phyloP scores from a whole-genome alignment of 2,888 invertebrate genomes.

The Tipula lateralis region DNA sequence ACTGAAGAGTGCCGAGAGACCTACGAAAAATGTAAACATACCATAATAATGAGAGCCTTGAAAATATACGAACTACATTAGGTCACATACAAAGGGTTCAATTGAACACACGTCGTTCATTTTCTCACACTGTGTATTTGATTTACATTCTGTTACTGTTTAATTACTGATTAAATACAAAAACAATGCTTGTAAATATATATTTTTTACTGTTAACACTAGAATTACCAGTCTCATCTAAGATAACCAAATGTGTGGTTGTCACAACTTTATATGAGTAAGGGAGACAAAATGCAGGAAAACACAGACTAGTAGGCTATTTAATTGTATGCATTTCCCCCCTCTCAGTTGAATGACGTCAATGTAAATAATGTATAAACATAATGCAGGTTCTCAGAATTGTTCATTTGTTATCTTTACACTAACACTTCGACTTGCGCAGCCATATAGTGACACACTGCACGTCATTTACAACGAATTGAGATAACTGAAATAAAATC shows the following conservation, averaged over 20 bases:
- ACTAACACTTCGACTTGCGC: no score
- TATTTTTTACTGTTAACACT: not conserved
- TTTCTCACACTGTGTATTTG: not conserved
- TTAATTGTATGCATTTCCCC: no score
- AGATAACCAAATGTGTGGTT: not conserved
- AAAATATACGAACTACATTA: not conserved
- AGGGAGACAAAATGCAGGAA: no score
- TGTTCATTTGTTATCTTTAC: no score
- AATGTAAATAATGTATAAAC: no score
- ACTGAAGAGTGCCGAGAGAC: not conserved
- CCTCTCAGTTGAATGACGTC: no score
- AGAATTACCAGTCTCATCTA: not conserved
- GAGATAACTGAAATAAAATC: no score
- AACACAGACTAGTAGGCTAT: no score
- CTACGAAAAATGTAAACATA: not conserved
- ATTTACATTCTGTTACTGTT: not conserved
- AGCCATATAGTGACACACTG: no score
- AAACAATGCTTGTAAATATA: not conserved
- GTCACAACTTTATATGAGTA: no score
- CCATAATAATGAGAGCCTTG: not conserved
- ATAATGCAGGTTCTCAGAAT: no score
- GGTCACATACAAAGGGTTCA: not conserved
- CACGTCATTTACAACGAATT: no score
- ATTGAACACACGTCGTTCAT: not conserved
- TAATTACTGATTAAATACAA: not conserved